Percentiles rank a stretch among this genome's conserved stretches.
These are phyloP conservation scores for Oncopeltus fasciatus DNA, from an alignment of 1,140 invertebrate genomes.

Conservation along the genomic window DNA sequence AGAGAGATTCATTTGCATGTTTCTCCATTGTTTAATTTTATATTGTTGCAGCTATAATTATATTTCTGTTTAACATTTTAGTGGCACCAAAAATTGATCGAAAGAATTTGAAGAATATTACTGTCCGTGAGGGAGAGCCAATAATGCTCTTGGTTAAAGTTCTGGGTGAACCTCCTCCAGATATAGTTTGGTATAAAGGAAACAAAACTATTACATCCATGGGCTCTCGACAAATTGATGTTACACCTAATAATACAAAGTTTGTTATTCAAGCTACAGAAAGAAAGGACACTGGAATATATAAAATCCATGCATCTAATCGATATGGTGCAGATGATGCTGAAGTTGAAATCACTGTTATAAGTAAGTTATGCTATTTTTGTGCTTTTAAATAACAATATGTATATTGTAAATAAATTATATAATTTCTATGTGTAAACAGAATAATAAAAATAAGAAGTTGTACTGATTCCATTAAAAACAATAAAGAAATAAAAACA, in stretches of 20 bases:
- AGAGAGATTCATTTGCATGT: too few species aligned
- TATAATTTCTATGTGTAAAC: too few species aligned
- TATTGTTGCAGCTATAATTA: too few species aligned
- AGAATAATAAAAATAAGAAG: too few species aligned
- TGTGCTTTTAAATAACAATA: too few species aligned
- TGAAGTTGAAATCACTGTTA: slow-evolving; percentile 80
- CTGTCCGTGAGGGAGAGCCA: slow-evolving; percentile 67
- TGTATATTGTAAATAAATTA: too few species aligned
- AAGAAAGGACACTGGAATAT: slow-evolving; percentile 70
- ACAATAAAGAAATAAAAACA: too few species aligned
- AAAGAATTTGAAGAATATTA: slow-evolving; percentile 57
- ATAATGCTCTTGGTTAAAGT: slow-evolving; percentile 73
- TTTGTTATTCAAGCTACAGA: slow-evolving; percentile 68
- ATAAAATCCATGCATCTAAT: slow-evolving; percentile 71
- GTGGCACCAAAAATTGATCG: slow-evolving; percentile 86
- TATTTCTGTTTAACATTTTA: slow-evolving; percentile 31
- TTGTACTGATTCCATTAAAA: too few species aligned
- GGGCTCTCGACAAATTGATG: slow-evolving; percentile 46
- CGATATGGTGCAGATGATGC: slow-evolving; percentile 76
- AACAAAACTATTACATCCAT: slow-evolving; percentile 40
- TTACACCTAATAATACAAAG: slow-evolving; percentile 74
- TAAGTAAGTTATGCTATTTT: slow-evolving; percentile 48
- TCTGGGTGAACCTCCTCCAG: slow-evolving; percentile 68
- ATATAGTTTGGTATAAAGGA: slow-evolving; percentile 55
- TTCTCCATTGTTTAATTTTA: too few species aligned